These are phyloP conservation scores for Harlomillsia oculata DNA, from an alignment of 1,140 invertebrate species.

Conservation along the genomic window DNA sequence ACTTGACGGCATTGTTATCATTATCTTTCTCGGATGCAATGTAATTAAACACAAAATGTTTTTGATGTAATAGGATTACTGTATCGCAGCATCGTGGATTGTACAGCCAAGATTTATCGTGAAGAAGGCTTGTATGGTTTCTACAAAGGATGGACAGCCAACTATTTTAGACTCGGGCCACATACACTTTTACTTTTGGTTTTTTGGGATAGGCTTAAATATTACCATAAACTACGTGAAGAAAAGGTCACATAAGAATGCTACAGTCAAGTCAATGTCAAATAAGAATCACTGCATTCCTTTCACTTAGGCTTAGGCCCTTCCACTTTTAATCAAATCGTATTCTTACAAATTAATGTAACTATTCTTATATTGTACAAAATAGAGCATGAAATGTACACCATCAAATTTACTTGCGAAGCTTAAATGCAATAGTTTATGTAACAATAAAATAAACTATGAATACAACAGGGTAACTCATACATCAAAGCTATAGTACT, in stretches of 20 bases:
- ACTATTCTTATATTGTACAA: too few species aligned
- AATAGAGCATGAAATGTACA: too few species aligned
- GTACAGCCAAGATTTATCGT: conserved; percentile 60
- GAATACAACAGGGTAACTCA: too few species aligned
- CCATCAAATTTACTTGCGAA: too few species aligned
- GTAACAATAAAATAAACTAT: too few species aligned
- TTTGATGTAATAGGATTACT: conserved; percentile 44
- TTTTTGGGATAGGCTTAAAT: conserved; percentile 67
- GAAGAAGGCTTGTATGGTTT: conserved; percentile 66
- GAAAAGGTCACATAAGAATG: background rate
- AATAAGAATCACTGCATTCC: background rate
- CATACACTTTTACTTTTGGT: conserved; percentile 70
- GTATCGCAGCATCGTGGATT: conserved; percentile 62
- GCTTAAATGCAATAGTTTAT: too few species aligned
- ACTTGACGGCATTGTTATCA: too few species aligned
- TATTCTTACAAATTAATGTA: too few species aligned
- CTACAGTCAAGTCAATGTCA: background rate
- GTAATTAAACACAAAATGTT: too few species aligned
- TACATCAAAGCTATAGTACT: too few species aligned
- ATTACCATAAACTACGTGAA: conserved; percentile 11
- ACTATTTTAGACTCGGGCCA: conserved; percentile 69
- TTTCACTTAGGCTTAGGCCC: too few species aligned
- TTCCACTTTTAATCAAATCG: background rate
- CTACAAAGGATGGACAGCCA: conserved; percentile 72
- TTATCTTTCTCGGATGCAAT: too few species aligned